phyloP scores from a whole-genome alignment of 2,797 vertebrate species.

The Poeciliopsis paucimaculata region DNA sequence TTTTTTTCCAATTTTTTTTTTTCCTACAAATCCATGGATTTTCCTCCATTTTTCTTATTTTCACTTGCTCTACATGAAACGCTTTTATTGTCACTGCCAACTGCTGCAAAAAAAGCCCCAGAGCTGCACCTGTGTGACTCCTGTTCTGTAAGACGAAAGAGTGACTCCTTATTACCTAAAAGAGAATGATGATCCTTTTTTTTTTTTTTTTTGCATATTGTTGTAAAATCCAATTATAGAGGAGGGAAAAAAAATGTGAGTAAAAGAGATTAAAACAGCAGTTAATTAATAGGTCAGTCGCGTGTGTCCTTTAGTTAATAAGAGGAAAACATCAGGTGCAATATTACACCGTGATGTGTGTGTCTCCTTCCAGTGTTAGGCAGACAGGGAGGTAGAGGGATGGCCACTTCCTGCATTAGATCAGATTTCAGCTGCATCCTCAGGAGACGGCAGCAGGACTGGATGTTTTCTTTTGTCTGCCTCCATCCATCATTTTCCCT shows the following conservation, averaged over 20 bases:
- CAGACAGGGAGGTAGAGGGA: slow-evolving; percentile 30
- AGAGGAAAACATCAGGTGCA: slow-evolving; percentile 50
- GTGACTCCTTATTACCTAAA: background rate
- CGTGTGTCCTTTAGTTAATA: slow-evolving; percentile 22
- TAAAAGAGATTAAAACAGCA: slow-evolving; percentile 1
- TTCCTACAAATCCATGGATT: background rate
- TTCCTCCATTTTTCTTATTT: background rate
- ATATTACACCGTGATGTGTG: slow-evolving; percentile 35
- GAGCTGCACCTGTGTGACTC: background rate
- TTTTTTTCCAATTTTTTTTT: too few relatives aligned
- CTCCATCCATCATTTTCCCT: slow-evolving; percentile 26
- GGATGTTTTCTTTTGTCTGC: slow-evolving; percentile 42
- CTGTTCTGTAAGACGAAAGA: background rate
- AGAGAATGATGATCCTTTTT: background rate
- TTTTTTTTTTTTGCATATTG: background rate
- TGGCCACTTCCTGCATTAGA: slow-evolving; percentile 38
- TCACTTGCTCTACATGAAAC: background rate
- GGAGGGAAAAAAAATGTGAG: slow-evolving; percentile 2
- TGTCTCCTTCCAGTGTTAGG: slow-evolving; percentile 40
- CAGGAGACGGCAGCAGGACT: slow-evolving; percentile 43
- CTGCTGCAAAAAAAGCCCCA: background rate
- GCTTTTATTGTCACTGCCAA: background rate
- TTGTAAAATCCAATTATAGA: slow-evolving; percentile 11
- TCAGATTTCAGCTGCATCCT: slow-evolving; percentile 64
- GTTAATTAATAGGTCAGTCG: background rate